These are phyloP conservation scores for Butorides virescens DNA, from an alignment of 2,113 vertebrate species.

Conservation along the genomic window DNA sequence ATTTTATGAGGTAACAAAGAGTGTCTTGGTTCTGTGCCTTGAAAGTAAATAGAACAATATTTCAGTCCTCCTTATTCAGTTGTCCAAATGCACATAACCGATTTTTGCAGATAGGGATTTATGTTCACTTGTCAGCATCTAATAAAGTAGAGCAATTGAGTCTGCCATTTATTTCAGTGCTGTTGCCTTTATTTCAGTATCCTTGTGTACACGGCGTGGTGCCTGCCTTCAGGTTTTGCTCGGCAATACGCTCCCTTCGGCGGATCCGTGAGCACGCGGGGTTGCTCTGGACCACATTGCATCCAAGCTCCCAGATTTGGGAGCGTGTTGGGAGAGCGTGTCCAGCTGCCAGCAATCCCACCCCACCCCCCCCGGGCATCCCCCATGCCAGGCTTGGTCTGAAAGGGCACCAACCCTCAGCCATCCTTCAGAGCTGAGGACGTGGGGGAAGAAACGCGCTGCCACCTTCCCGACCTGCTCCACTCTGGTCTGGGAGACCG, in stretches of 20 bases:
- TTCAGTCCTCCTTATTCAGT: conserved; percentile 66
- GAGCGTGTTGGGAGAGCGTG: rapidly evolving
- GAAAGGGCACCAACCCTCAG: not conserved
- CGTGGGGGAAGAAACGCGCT: rapidly evolving
- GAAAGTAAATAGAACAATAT: conserved; percentile 68
- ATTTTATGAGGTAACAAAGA: conserved; percentile 68
- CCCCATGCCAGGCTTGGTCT: not conserved
- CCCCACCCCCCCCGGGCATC: too few relatives aligned
- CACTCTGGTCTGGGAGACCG: too few relatives aligned
- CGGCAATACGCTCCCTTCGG: rapidly evolving
- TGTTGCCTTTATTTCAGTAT: conserved; percentile 37
- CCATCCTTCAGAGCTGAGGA: not conserved
- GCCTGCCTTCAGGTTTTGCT: not conserved
- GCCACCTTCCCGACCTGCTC: not conserved
- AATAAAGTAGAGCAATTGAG: conserved; percentile 64
- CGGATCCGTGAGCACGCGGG: rapidly evolving
- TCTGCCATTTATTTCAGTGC: conserved; percentile 45
- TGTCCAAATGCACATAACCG: conserved; percentile 65
- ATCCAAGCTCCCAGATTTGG: rapidly evolving
- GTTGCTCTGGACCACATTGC: rapidly evolving
- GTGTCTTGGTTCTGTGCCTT: conserved; percentile 62
- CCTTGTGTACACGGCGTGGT: not conserved
- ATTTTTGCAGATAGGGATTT: conserved; percentile 69
- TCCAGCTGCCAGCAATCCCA: rapidly evolving
- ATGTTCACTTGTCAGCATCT: conserved; percentile 60